Conservation (phyloP, 1,140 invertebrate genomes). For the Chionoecetes opilio region DNA sequence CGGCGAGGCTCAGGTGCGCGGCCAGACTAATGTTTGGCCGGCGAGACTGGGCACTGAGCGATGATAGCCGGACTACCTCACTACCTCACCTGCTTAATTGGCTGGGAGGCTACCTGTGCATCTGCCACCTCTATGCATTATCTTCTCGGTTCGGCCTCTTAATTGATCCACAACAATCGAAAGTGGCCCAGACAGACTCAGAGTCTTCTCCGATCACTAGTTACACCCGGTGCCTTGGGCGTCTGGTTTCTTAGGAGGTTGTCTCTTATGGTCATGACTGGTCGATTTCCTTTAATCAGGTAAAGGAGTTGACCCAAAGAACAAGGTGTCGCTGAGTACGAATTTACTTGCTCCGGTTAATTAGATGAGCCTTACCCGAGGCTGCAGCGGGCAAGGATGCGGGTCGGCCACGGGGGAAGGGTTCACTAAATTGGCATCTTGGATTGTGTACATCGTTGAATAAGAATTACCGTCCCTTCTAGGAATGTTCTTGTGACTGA, state of each 20-base stretch:
- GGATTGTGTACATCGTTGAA: background rate
- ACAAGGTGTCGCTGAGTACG: slow-evolving; percentile 17
- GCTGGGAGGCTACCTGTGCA: slow-evolving; percentile 14
- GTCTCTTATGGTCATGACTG: background rate
- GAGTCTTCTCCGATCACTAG: slow-evolving; percentile 19
- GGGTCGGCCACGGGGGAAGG: background rate
- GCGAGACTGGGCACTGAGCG: background rate
- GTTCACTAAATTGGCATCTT: slow-evolving; percentile 20
- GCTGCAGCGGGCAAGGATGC: background rate
- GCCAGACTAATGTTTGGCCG: slow-evolving; percentile 17
- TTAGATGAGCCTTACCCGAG: background rate
- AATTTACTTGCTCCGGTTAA: slow-evolving; percentile 30
- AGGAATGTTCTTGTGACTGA: slow-evolving; percentile 8
- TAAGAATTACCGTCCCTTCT: background rate
- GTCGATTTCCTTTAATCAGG: background rate
- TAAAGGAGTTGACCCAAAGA: background rate
- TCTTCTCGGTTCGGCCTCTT: background rate
- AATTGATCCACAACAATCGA: slow-evolving; percentile 3
- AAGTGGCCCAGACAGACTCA: background rate
- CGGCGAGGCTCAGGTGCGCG: slow-evolving; percentile 11
- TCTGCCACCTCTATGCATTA: slow-evolving; percentile 17
- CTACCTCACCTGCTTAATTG: slow-evolving; percentile 28
- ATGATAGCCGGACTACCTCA: slow-evolving; percentile 4
- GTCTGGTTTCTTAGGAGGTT: background rate
- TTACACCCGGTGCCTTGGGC: background rate